Evolutionary conservation across 2,797 vertebrate genomes (phyloP).

Genomic region (Mus caroli): DNA sequence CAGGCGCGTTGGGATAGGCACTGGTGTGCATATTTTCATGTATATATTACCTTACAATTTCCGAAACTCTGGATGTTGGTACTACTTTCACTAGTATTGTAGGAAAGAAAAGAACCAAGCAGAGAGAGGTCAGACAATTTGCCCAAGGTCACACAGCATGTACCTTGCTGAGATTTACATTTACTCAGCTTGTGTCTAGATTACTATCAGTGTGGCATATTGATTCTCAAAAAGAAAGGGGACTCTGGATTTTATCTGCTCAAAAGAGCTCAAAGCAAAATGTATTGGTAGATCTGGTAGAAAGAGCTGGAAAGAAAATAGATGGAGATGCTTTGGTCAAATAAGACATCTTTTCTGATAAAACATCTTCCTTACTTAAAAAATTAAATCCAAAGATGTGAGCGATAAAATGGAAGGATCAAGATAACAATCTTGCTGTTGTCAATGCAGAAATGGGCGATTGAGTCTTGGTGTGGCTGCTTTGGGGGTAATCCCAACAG

Average conservation of each 20-base stretch:
- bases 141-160: background rate
- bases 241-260: background rate
- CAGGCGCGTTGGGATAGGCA: background rate
- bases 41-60: background rate
- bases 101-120: background rate
- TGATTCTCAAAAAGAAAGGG: conserved; percentile 12
- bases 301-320: background rate
- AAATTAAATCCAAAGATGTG: background rate
- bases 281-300: background rate
- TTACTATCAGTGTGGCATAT: background rate
- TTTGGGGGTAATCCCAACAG: background rate
- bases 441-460: background rate
- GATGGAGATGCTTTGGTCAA: background rate
- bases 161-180: background rate
- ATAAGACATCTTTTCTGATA: background rate
- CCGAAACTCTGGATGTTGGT: background rate
- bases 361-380: background rate
- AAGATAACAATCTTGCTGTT: background rate
- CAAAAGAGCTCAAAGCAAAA: background rate
- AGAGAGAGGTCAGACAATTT: conserved; percentile 54
- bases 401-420: background rate
- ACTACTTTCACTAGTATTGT: background rate
- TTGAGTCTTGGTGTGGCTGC: background rate
- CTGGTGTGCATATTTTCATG: background rate
- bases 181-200: background rate